phyloP scores from a whole-genome alignment of 1,140 invertebrate species.

The Drosophila equinoxialis region DNA sequence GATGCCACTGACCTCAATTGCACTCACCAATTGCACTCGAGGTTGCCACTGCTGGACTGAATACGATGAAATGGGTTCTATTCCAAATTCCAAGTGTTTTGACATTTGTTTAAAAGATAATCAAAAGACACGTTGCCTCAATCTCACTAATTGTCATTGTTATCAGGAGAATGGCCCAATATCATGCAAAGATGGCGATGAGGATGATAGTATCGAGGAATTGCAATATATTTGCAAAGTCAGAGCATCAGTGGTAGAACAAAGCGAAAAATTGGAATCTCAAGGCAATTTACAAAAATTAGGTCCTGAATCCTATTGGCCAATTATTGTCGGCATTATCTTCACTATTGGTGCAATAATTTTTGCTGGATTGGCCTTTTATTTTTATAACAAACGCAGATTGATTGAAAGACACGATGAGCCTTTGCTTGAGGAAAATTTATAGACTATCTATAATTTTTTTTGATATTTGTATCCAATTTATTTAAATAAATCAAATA shows the following conservation, averaged over 20 bases:
- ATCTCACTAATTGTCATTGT: slow-evolving; percentile 1
- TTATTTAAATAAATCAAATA: too few relatives aligned
- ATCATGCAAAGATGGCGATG: not conserved
- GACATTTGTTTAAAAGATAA: not conserved
- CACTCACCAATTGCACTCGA: not conserved
- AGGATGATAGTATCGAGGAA: not conserved
- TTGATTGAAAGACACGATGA: not conserved
- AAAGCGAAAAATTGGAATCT: not conserved
- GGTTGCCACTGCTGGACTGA: slow-evolving; percentile 9
- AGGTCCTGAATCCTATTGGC: not conserved
- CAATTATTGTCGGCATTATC: not conserved
- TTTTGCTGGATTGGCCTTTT: not conserved
- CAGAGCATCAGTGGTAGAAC: not conserved
- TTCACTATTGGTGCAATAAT: not conserved
- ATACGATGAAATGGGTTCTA: slow-evolving; percentile 1
- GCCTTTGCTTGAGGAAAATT: not conserved
- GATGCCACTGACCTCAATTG: not conserved
- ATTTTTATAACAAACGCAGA: not conserved
- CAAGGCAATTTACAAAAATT: not conserved
- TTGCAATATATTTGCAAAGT: not conserved
- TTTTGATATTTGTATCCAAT: too few relatives aligned
- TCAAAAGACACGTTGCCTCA: not conserved
- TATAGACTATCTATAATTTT: not conserved
- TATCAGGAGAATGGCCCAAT: not conserved
- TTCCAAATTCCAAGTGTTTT: not conserved